Conservation (phyloP, 2,113 vertebrate species). For the Pogonocichla stellata region DNA sequence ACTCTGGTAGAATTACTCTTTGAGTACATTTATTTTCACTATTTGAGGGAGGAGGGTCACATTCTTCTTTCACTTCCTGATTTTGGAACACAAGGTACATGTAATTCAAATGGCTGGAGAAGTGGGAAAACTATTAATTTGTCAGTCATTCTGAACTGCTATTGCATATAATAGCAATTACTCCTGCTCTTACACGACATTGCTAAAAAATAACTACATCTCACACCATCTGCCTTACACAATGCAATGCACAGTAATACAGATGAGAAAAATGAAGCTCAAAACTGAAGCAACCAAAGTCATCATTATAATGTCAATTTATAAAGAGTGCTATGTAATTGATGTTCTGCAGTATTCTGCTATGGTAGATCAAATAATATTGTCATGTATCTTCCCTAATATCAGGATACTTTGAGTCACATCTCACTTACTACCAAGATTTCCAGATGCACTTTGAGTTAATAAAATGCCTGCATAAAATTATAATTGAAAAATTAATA, state of each 20-base stretch:
- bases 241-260: not conserved
- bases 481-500: constrained; percentile 10
- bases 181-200: not conserved
- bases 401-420: not conserved
- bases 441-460: not conserved
- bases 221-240: not conserved
- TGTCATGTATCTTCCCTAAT: not conserved
- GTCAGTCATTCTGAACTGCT: not conserved
- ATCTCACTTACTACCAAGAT: not conserved
- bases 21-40: not conserved
- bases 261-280: not conserved
- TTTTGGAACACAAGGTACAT: not conserved
- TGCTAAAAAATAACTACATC: not conserved
- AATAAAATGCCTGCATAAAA: not conserved
- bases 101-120: not conserved
- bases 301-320: not conserved
- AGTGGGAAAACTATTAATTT: not conserved
- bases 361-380: not conserved
- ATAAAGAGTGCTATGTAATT: not conserved
- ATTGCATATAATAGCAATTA: not conserved
- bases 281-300: not conserved
- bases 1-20: not conserved
- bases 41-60: not conserved
- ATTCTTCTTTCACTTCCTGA: not conserved
- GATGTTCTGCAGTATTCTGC: not conserved